A percentile compares a stretch with the other conserved stretches of the same genome.
Conservation (phyloP, 2,797 vertebrate species). For the Echeneis naucrates region DNA sequence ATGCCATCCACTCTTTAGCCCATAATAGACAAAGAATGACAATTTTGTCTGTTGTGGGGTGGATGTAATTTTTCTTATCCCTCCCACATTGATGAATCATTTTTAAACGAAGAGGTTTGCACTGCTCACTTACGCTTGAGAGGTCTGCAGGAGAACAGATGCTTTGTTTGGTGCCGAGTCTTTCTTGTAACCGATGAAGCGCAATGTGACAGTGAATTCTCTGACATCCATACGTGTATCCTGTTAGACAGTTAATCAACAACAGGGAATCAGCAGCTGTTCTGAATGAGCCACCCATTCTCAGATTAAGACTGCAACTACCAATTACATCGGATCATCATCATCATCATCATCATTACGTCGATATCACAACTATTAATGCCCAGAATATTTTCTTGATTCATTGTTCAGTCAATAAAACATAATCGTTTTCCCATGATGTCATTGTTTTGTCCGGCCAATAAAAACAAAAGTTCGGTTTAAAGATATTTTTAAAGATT, state of each 20-base stretch:
- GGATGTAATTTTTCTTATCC: slow-evolving; percentile 1
- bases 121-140: neutral
- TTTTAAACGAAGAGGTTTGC: slow-evolving; percentile 11
- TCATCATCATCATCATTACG: neutral
- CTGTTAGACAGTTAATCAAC: neutral
- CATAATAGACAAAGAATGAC: neutral
- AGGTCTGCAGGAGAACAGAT: slow-evolving; percentile 8
- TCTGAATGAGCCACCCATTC: neutral
- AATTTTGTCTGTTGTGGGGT: neutral
- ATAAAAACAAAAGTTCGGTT: neutral
- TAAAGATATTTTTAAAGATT: neutral
- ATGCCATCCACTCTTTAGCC: slow-evolving; percentile 15
- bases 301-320: neutral
- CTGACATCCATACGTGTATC: neutral
- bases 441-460: neutral
- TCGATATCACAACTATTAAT: neutral
- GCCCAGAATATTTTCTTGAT: neutral
- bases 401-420: neutral
- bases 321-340: neutral
- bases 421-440: neutral
- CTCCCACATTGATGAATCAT: neutral
- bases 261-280: slow-evolving; percentile 13
- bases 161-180: neutral
- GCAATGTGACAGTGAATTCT: neutral
- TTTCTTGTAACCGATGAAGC: neutral